Percentiles rank a stretch among this genome's conserved stretches.
Evolutionary conservation across 2,797 vertebrate genomes (phyloP).

Genomic region (Huso huso): DNA sequence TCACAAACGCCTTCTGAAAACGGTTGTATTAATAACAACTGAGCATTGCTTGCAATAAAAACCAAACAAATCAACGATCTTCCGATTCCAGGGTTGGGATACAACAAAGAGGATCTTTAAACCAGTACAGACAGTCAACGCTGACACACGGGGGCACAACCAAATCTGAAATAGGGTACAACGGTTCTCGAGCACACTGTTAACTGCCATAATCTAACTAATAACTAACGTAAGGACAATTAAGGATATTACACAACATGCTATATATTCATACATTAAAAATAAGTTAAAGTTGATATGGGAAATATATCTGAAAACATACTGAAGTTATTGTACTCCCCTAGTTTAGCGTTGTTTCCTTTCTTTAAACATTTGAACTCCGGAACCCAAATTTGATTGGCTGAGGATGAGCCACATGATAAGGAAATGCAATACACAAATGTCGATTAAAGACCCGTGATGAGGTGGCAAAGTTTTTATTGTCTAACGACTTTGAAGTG

Average conservation of each 20-base stretch:
- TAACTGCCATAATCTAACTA: too few relatives aligned
- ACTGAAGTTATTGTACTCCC: fast-evolving
- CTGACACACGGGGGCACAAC: conserved; percentile 44
- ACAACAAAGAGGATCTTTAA: conserved; percentile 34
- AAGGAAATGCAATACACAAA: too few relatives aligned
- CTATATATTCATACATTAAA: too few relatives aligned
- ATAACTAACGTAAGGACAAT: too few relatives aligned
- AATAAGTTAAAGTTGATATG: too few relatives aligned
- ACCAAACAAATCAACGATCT: conserved; percentile 24
- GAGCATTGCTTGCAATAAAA: conserved; percentile 9
- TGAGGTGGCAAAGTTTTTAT: too few relatives aligned
- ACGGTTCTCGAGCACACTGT: too few relatives aligned
- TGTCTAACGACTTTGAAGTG: too few relatives aligned
- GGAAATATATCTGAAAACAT: not conserved
- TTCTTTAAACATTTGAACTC: conserved; percentile 44
- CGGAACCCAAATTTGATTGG: conserved; percentile 36
- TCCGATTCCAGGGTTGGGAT: conserved; percentile 42
- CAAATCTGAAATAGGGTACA: conserved; percentile 21
- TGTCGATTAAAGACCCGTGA: too few relatives aligned
- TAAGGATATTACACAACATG: too few relatives aligned
- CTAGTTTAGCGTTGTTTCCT: conserved; percentile 31
- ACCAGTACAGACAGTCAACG: conserved; percentile 35
- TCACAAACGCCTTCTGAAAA: not conserved
- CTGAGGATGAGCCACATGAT: conserved; percentile 13
- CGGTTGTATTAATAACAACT: not conserved